These are phyloP conservation scores for Patella vulgata DNA, from an alignment of 1,140 invertebrate genomes.

Conservation along the genomic window DNA sequence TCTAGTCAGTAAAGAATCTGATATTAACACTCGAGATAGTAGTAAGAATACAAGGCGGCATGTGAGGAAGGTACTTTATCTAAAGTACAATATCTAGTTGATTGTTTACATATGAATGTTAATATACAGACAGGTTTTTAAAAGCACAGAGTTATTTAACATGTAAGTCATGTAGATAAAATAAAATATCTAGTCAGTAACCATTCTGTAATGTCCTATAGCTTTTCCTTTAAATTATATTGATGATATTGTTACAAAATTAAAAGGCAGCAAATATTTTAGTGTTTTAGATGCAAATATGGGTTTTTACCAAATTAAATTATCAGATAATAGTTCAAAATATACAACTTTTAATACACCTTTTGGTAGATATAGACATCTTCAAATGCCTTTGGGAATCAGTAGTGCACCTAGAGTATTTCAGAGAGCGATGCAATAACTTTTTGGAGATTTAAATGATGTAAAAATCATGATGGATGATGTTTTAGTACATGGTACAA, in stretches of 20 bases:
- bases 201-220: no score
- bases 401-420: slow-evolving; percentile 51
- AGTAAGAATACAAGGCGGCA: no score
- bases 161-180: no score
- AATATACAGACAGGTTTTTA: no score
- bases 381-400: slow-evolving; percentile 57
- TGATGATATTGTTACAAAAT: slow-evolving; percentile 25
- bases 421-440: slow-evolving; percentile 51
- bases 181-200: no score
- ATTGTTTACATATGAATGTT: no score
- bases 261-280: slow-evolving; percentile 26
- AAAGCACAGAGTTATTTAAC: no score
- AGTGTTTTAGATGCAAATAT: slow-evolving; percentile 21
- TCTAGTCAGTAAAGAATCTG: no score
- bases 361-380: slow-evolving; percentile 58
- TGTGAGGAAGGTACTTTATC: no score
- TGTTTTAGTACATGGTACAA: slow-evolving; percentile 52
- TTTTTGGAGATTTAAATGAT: slow-evolving; percentile 55
- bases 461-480: slow-evolving; percentile 62
- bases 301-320: slow-evolving; percentile 59
- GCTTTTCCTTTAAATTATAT: no score
- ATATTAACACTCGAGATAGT: no score
- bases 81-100: no score
- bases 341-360: slow-evolving; percentile 54
- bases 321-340: slow-evolving; percentile 52